A percentile compares a stretch with the other conserved stretches of the same genome.
These are phyloP conservation scores for Vanessa tameamea DNA, from an alignment of 1,140 invertebrate species.

Conservation along the genomic window DNA sequence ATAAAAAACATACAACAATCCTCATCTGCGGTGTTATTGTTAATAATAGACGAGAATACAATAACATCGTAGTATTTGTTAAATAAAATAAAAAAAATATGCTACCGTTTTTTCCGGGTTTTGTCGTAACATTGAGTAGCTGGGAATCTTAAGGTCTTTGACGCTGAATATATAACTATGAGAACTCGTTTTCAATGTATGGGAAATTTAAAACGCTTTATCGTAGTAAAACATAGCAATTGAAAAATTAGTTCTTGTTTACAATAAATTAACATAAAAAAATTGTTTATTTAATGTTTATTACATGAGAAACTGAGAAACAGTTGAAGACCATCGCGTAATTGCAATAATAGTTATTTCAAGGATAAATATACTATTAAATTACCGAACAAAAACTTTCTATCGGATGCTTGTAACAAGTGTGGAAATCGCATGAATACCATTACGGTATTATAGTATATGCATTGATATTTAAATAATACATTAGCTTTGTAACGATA, in stretches of 20 bases:
- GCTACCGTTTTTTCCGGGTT: conserved; percentile 30
- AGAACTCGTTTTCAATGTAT: conserved; percentile 34
- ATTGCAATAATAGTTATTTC: neutral
- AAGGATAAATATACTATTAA: conserved; percentile 9
- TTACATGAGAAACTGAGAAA: neutral
- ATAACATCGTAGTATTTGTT: conserved; percentile 9
- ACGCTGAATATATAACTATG: conserved; percentile 37
- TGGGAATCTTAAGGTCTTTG: conserved; percentile 35
- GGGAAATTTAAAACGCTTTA: conserved; percentile 29
- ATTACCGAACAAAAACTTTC: conserved; percentile 9
- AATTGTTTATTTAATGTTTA: neutral
- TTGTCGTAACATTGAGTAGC: conserved; percentile 32
- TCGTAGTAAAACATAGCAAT: conserved; percentile 5
- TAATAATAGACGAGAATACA: neutral
- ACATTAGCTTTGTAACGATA: neutral
- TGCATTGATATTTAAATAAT: neutral
- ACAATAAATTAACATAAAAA: neutral
- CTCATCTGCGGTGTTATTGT: neutral
- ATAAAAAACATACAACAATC: neutral
- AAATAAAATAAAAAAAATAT: neutral
- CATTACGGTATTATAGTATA: neutral
- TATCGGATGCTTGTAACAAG: neutral
- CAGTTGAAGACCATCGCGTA: neutral
- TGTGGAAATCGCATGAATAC: conserved; percentile 3
- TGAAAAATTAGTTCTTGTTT: conserved; percentile 8